These are phyloP conservation scores for Digitonthophagus gazella DNA, from an alignment of 2,888 invertebrate species.

Conservation along the genomic window DNA sequence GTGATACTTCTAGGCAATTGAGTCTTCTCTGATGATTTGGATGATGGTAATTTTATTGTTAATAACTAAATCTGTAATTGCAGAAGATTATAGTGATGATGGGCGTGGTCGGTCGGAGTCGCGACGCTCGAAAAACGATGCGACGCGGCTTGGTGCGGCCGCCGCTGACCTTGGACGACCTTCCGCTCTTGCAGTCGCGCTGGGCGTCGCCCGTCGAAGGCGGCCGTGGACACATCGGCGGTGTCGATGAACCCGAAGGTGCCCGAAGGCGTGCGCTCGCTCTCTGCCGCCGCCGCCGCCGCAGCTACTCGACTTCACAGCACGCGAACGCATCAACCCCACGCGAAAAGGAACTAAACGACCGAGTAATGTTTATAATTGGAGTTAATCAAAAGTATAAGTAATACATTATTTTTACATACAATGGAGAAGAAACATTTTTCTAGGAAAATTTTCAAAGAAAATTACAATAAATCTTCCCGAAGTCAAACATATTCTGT, in stretches of 20 bases:
- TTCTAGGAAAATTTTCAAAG: too few species aligned
- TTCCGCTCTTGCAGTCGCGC: constrained; percentile 10
- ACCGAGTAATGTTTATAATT: too few species aligned
- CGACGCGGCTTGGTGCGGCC: constrained; percentile 5
- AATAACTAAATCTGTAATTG: too few species aligned
- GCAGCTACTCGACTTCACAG: not conserved
- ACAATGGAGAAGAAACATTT: too few species aligned
- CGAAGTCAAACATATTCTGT: too few species aligned
- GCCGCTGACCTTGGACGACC: constrained; percentile 27
- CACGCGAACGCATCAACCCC: not conserved
- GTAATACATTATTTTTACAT: too few species aligned
- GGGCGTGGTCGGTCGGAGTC: constrained; percentile 24
- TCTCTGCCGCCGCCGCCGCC: not conserved
- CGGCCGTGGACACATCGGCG: constrained; percentile 1
- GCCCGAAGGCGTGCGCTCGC: not conserved
- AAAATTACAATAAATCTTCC: too few species aligned
- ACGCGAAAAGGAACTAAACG: constrained; percentile 2
- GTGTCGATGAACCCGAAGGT: constrained; percentile 11
- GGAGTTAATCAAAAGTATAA: too few species aligned
- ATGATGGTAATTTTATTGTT: too few species aligned
- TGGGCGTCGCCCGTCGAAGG: constrained; percentile 8
- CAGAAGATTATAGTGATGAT: too few species aligned
- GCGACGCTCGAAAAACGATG: constrained; percentile 6
- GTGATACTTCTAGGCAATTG: too few species aligned
- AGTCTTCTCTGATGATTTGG: too few species aligned